Evolutionary conservation across 2,113 vertebrate species (phyloP).

Genomic region (Erinaceus europaeus): DNA sequence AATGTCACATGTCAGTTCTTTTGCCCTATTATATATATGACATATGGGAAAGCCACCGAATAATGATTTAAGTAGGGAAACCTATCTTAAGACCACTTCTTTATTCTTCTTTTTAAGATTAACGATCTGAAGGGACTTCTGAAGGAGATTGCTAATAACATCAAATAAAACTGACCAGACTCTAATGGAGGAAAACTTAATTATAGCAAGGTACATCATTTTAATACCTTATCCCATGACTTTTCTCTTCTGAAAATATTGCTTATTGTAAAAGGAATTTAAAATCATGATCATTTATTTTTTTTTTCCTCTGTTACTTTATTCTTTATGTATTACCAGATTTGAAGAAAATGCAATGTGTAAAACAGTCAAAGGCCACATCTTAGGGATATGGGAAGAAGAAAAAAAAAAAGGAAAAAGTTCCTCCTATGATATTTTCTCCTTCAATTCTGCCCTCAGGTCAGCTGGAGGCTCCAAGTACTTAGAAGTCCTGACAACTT

Average conservation of each 20-base stretch:
- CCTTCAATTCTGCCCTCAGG: too few relatives aligned
- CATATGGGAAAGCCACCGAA: neutral
- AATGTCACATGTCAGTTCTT: too few relatives aligned
- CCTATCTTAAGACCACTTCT: constrained; percentile 5
- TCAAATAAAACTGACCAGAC: constrained; percentile 44
- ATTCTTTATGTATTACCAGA: neutral
- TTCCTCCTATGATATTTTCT: too few relatives aligned
- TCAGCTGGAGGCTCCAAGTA: too few relatives aligned
- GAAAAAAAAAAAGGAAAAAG: too few relatives aligned
- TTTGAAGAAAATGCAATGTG: neutral
- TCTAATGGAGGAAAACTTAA: neutral
- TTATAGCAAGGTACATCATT: constrained; percentile 42
- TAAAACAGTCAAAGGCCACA: too few relatives aligned
- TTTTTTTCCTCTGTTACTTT: neutral
- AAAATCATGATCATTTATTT: neutral
- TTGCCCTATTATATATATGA: too few relatives aligned
- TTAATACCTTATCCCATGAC: neutral
- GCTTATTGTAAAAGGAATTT: neutral
- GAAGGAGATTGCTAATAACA: constrained; percentile 82
- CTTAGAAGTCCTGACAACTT: neutral
- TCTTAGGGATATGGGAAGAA: too few relatives aligned
- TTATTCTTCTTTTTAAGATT: constrained; percentile 18
- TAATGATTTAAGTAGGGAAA: neutral
- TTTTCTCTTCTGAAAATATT: neutral
- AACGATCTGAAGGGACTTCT: constrained; percentile 83